These are phyloP conservation scores for Platorchestia sp. DNA, from an alignment of 1,140 invertebrate species.

Conservation along the genomic window DNA sequence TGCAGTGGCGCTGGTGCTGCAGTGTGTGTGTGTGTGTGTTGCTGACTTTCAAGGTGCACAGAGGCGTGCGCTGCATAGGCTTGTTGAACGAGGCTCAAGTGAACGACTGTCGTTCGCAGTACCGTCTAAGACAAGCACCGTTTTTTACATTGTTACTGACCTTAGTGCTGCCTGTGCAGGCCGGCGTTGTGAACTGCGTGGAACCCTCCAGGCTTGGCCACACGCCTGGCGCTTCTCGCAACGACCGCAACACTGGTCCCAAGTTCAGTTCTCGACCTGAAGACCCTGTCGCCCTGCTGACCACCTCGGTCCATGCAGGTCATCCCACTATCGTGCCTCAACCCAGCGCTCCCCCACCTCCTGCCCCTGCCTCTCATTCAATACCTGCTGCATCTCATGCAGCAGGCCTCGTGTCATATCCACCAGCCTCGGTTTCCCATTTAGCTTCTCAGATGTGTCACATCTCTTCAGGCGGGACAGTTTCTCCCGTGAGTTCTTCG, in stretches of 20 bases:
- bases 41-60: no score
- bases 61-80: no score
- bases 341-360: neutral
- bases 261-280: neutral
- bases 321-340: neutral
- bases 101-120: no score
- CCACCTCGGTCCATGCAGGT: neutral
- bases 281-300: neutral
- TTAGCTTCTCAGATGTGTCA: neutral
- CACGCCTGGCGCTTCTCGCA: neutral
- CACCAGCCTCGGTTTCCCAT: neutral
- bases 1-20: no score
- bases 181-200: neutral
- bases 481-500: neutral
- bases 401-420: neutral
- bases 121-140: no score
- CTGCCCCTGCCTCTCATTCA: neutral
- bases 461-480: neutral
- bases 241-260: neutral
- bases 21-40: no score
- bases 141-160: neutral
- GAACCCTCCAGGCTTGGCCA: neutral
- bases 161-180: neutral
- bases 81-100: no score
- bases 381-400: neutral